These are phyloP conservation scores for Acromyrmex echinatior DNA, from an alignment of 1,140 invertebrate species.

Conservation along the genomic window DNA sequence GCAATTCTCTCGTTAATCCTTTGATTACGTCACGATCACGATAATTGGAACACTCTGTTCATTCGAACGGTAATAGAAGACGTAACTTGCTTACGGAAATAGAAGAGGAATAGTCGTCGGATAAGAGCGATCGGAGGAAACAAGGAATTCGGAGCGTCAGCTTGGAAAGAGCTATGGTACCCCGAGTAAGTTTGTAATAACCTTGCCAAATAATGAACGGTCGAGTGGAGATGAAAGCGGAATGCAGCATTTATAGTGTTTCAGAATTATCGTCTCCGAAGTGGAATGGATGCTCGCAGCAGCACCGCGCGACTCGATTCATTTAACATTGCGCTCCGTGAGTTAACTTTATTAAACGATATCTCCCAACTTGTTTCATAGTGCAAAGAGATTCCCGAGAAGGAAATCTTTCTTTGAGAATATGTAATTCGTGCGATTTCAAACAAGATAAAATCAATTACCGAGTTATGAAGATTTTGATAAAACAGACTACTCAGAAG, in stretches of 20 bases:
- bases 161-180: constrained; percentile 26
- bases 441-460: constrained; percentile 28
- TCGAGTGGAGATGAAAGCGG: constrained; percentile 27
- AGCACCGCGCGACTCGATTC: constrained; percentile 30
- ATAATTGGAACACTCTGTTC: not conserved
- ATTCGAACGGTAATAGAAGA: constrained; percentile 20
- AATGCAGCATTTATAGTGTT: constrained; percentile 31
- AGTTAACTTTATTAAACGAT: constrained; percentile 28
- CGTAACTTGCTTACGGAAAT: constrained; percentile 35
- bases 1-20: constrained; percentile 8
- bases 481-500: not conserved
- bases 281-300: constrained; percentile 1
- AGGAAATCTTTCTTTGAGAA: constrained; percentile 36
- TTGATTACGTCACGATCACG: constrained; percentile 1
- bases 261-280: constrained; percentile 31
- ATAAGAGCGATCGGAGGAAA: constrained; percentile 35
- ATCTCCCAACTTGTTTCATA: not conserved
- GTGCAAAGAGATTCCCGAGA: not conserved
- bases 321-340: constrained; percentile 21
- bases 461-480: constrained; percentile 9
- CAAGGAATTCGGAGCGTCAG: constrained; percentile 13
- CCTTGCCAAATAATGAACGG: constrained; percentile 51
- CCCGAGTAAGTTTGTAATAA: constrained; percentile 44
- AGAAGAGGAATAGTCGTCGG: constrained; percentile 25
- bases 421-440: constrained; percentile 22